Evolutionary conservation across 1,140 invertebrate genomes (phyloP), one percentile per base, ranked within the genome.

Genomic region (Oreohelix idahoensis): DNA sequence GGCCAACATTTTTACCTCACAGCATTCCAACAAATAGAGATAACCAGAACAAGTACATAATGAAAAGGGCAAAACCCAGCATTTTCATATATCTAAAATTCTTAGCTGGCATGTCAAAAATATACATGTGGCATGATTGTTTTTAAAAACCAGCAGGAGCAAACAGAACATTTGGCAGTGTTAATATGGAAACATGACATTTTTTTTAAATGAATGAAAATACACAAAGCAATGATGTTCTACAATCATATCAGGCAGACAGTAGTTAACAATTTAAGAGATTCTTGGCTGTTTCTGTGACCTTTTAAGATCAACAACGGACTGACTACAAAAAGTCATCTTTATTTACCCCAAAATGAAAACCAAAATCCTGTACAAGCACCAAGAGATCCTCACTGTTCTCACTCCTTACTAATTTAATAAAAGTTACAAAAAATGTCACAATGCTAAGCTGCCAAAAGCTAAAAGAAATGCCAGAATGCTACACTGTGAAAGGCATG

Each of bases 61-160:
- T 5, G 2, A 74, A 5, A 38, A 42, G 26, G 71, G 71, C 29
- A 74, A 49, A 38, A 74, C 32, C 15, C 53, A 58, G 23, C 26
- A 58, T n/a, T n/a, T n/a, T 45, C 42, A 45, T 45, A 45, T 45
- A 58, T 23, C 8, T 4, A 58, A 58, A 5, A 58, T 58, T n/a
- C 53, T 20, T 58, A 58, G 53, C 53, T 58, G 53, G 53, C 53
- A 58, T 58, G 53, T 58, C 53, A 23, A 58, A 58, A 58, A 58
- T 58, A 58, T 58, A 58, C 5, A 58, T 58, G 10, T 58, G 53
- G 20, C 53, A 58, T 58, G 53, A 4, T 58, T 11, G 2, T 15
- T 10, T 20, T 20, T 58, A 58, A 58, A 58, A 15, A 58, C 53
- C 53, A 58, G 53, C 53, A 58, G 53, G 53, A 58, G 10, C 4